These are phyloP conservation scores for Autographa pulchrina DNA, from an alignment of 2,888 invertebrate species.

Conservation along the genomic window DNA sequence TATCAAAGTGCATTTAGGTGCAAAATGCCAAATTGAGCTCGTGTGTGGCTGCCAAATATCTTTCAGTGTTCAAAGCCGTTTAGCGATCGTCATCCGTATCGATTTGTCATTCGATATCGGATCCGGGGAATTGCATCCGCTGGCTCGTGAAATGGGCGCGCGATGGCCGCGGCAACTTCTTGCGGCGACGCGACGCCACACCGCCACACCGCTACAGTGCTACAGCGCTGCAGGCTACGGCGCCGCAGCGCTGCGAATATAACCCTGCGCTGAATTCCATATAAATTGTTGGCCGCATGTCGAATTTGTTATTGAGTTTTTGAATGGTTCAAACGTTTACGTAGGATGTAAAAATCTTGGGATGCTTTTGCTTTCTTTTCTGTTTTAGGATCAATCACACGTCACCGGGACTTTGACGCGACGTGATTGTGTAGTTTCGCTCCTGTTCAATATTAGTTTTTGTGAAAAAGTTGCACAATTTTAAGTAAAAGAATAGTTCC, in stretches of 20 bases:
- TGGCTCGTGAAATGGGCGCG: slow-evolving; percentile 68
- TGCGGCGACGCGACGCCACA: not conserved
- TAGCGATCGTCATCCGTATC: slow-evolving; percentile 46
- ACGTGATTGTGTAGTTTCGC: too few relatives aligned
- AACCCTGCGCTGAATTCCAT: slow-evolving; percentile 34
- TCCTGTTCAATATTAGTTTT: too few relatives aligned
- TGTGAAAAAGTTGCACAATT: too few relatives aligned
- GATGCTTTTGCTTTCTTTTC: not conserved
- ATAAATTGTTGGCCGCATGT: slow-evolving; percentile 26
- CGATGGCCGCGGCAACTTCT: slow-evolving; percentile 34
- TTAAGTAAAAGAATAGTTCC: too few relatives aligned
- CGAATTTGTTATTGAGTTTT: slow-evolving; percentile 9
- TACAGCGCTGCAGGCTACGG: slow-evolving; percentile 21
- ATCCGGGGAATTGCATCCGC: slow-evolving; percentile 65
- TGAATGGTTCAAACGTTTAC: not conserved
- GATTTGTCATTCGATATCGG: slow-evolving; percentile 50
- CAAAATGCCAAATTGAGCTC: slow-evolving; percentile 36
- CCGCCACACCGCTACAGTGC: slow-evolving; percentile 6
- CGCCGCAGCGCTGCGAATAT: slow-evolving; percentile 10
- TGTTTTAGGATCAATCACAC: too few relatives aligned
- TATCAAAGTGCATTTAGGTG: not conserved
- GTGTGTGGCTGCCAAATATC: slow-evolving; percentile 28
- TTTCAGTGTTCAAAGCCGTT: slow-evolving; percentile 54
- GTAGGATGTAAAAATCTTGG: not conserved
- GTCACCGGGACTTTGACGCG: too few relatives aligned